Conservation (phyloP, 2,797 vertebrate species). For the Cephalopachus bancanus region DNA sequence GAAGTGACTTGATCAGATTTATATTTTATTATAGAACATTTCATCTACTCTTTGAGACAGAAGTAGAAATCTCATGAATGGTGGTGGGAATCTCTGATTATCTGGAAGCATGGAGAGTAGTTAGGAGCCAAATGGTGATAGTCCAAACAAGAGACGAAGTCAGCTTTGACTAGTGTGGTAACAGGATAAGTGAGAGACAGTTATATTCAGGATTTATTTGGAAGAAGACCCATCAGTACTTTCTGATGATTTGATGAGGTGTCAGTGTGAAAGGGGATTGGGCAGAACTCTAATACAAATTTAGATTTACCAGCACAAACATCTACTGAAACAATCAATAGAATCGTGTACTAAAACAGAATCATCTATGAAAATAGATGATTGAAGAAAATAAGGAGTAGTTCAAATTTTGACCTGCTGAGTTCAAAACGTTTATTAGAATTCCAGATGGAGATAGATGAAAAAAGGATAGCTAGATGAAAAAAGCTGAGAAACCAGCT, state of each 20-base stretch:
- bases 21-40: neutral
- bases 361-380: slow-evolving; percentile 11
- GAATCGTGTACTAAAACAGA: neutral
- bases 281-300: neutral
- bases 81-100: neutral
- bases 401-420: neutral
- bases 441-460: neutral
- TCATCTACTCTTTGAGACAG: neutral
- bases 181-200: neutral
- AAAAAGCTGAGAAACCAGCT: neutral
- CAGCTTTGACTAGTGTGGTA: neutral
- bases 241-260: neutral
- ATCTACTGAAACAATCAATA: neutral
- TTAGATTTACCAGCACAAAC: neutral
- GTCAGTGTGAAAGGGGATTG: neutral
- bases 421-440: neutral
- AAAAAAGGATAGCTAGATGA: neutral
- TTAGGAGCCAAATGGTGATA: neutral
- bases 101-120: neutral
- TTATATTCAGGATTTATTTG: neutral
- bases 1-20: neutral
- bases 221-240: neutral
- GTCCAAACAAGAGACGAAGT: neutral
- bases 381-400: neutral
- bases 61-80: neutral